Evolutionary conservation across 2,797 vertebrate genomes (phyloP), one percentile per base, ranked within the genome.

Genomic region (Trachops cirrhosus): DNA sequence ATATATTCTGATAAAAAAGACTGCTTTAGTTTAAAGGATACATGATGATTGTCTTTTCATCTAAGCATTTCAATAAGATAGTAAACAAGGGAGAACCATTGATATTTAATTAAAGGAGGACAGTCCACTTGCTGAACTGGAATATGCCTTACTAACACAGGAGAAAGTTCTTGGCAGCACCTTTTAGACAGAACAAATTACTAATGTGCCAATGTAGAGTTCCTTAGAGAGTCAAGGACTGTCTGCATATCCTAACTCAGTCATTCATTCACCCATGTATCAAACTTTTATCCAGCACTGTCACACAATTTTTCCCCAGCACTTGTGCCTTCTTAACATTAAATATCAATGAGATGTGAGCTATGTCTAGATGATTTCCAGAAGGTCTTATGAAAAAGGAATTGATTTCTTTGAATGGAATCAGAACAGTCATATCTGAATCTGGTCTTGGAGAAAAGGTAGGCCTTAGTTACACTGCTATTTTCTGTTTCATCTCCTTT

Each of bases 371-470:
- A 77, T 64, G 48, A 62, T 21, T 93, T 90, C 83, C 87, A 85
- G 94, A 89, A 87, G 22, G 68, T 84, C 48, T 74, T 14, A n/a
- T 26, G 37, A 77, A 41, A 57, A 71, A 62, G 83, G 70, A 86
- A 62, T 3, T 44, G 57, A 75, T 41, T 82, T 91, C 37, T 82
- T 78, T 70, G 64, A 83, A 24, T 22, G 44, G n/a, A 48, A 32
- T 78, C 37, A 57, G 8, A 44, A 22, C 3, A 9, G 34, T 74
- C 29, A 16, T 4, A 5, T 37, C 15, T 2, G 10, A 48, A 68
- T 6, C 50, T 3, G 22, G 19, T 54, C 22, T 83, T 48, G 48
- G 80, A 71, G 83, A 62, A 67, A 52, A 59, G 50, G 16, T 4
- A 14, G 67, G 3, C 24, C 0, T 67, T 26, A 5, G 19, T 12